Evolutionary conservation across 2,797 vertebrate species (phyloP).

Genomic region (Trachurus trachurus): DNA sequence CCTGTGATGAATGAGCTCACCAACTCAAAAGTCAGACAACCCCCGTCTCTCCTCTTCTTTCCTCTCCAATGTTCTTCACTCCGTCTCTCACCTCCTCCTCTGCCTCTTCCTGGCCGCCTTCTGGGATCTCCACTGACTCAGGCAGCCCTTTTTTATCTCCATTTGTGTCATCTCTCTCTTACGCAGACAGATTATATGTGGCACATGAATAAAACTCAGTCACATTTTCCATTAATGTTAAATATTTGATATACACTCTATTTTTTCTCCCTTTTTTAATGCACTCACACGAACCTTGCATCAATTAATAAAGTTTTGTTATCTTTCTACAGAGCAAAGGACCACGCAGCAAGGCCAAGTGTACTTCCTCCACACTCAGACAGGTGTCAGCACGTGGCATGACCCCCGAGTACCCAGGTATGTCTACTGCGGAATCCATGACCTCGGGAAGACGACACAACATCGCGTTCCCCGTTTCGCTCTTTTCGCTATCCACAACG

Average conservation of each 20-base stretch:
- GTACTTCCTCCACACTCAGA: constrained; percentile 98
- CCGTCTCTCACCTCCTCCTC: constrained; percentile 44
- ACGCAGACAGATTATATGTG: constrained; percentile 35
- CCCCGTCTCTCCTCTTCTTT: constrained; percentile 52
- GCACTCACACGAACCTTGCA: neutral
- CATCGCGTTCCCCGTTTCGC: neutral
- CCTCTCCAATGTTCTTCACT: constrained; percentile 54
- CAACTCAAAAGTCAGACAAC: constrained; percentile 62
- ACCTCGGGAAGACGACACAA: neutral
- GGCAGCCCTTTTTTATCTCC: constrained; percentile 50
- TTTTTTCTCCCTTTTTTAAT: neutral
- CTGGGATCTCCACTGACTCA: constrained; percentile 50
- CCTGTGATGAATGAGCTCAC: constrained; percentile 73
- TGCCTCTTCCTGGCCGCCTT: constrained; percentile 37
- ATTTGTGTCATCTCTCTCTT: constrained; percentile 60
- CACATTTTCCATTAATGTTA: constrained; percentile 20
- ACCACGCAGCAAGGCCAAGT: constrained; percentile 99
- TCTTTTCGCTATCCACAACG: neutral
- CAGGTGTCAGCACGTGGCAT: constrained; percentile 98
- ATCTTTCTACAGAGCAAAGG: constrained; percentile 92
- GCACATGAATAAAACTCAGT: constrained; percentile 30
- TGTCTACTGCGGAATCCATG: constrained; percentile 6
- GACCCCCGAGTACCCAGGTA: constrained; percentile 98
- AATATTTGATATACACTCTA: neutral
- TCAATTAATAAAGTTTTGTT: neutral